Evolutionary conservation across 2,797 vertebrate species (phyloP), one percentile per base, ranked within the genome.

Genomic region (Leuciscus waleckii): DNA sequence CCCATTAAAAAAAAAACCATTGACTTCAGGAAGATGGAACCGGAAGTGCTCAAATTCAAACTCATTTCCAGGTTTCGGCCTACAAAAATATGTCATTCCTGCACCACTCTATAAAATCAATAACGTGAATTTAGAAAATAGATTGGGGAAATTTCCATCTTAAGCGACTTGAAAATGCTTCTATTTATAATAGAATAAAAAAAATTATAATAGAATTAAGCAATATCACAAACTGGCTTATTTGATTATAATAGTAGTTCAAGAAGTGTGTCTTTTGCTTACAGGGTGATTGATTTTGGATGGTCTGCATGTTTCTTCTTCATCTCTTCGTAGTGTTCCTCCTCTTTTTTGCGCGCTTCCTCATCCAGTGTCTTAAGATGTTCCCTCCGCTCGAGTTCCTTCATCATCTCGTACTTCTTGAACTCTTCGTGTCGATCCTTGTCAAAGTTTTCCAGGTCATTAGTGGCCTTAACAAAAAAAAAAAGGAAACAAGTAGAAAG

Each of bases 321-420:
- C 97, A 97, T 93, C 91, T 98, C 97, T 88, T 97, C 94, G 61
- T 95, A 96, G 88, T 95, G 96, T 69, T 95, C 90, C 94, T 98
- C 96, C 90, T 97, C 97, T 89, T 91, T 93, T 88, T 92, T 94
- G 76, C 96, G 96, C 26, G 96, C 95, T 76, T 97, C 97, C 90
- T 97, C 96, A 26, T 90, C 95, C 90, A 99, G 87, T 43, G 89
- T 92, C 93, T 96, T 98, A 90, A 99, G 93, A 83, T 95, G 96
- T 84, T 97, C 96, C 88, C 96, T 94, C 84, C 97, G 94, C 78
- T 99, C 96, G 0, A 98, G 97, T 89, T 98, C 98, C 93, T 99
- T 99, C 95, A 94, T 94, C 97, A 99, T 97, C 91, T 99, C 97
- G 0, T 99, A 97, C 76, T 90, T 95, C 92, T 98, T 99, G 92